Evolutionary conservation across 1,140 invertebrate genomes (phyloP).

Genomic region (Psilanteris sp.): DNA sequence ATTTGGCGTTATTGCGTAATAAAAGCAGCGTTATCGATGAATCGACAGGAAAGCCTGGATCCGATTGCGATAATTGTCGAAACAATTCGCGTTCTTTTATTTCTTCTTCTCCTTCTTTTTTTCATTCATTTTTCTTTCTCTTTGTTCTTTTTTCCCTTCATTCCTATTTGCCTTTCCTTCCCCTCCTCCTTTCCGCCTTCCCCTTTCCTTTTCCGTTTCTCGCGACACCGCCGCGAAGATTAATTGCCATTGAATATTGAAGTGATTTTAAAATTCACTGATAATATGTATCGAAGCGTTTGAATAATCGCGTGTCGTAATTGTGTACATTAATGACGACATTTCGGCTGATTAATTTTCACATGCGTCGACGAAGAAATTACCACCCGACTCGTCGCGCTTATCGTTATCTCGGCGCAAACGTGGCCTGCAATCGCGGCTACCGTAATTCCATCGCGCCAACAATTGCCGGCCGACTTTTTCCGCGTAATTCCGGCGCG

Average conservation of each 20-base stretch:
- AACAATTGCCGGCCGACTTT: no score
- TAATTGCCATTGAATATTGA: slow-evolving; percentile 38
- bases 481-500: no score
- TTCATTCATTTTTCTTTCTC: no score
- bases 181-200: no score
- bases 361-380: slow-evolving; percentile 47
- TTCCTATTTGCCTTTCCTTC: no score
- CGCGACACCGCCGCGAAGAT: slow-evolving; percentile 10
- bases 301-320: slow-evolving; percentile 48
- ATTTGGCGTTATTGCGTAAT: slow-evolving; percentile 34
- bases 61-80: slow-evolving; percentile 24
- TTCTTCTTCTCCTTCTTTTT: no score
- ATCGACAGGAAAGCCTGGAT: slow-evolving; percentile 14
- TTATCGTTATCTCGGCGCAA: slow-evolving; percentile 75
- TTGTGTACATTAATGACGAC: slow-evolving; percentile 55
- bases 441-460: slow-evolving; percentile 71
- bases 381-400: slow-evolving; percentile 61
- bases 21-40: slow-evolving; percentile 23
- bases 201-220: no score
- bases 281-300: slow-evolving; percentile 50
- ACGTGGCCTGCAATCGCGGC: slow-evolving; percentile 66
- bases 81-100: slow-evolving; percentile 11
- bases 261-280: slow-evolving; percentile 30
- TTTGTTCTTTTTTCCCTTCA: no score
- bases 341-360: slow-evolving; percentile 51